Evolutionary conservation across 2,113 vertebrate species (phyloP), one percentile per base, ranked within the genome.

Genomic region (Sialia sialis): DNA sequence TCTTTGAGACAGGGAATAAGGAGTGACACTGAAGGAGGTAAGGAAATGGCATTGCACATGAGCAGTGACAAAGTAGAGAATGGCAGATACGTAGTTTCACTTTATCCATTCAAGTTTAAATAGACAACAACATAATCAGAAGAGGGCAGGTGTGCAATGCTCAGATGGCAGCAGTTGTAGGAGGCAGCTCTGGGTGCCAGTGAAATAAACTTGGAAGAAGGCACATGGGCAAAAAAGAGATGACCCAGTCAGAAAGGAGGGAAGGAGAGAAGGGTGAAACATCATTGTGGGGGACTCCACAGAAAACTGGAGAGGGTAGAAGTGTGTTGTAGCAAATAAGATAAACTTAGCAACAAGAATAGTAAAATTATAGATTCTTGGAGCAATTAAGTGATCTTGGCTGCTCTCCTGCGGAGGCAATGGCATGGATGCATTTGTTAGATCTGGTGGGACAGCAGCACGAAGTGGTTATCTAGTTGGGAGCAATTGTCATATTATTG

Each of bases 401-500:
- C 26, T 73, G 74, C 54, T 69, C 14, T 93, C 44, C 67, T 89
- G 58, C 54, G 66, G 67, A 87, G 68, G 29, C 72, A 59, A 25
- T 67, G 75, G 41, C 26, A 2, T 36, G 21, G 84, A 66, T 80
- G 25, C 29, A 77, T 70, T 67, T 90, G 79, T 60, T 77, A 76
- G 81, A 87, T 91, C 58, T 93, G 84, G 68, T 84, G 85, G 90
- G 93, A 86, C 68, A 83, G 68, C 75, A 91, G 51, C 68, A 70
- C 58, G 43, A 73, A 80, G 67, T 76, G 63, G 55, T 83, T 90
- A 32, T 67, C 68, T 95, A 54, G 76, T 81, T 17, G 5, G 72
- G 75, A 95, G 68, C 63, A 95, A 70, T 88, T 89, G 90, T 79
- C 72, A 11, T 70, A 13, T 89, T 93, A 90, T n/a, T 74, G 93